These are phyloP conservation scores for Neodiprion lecontei DNA, from an alignment of 1,140 invertebrate genomes.

Conservation along the genomic window DNA sequence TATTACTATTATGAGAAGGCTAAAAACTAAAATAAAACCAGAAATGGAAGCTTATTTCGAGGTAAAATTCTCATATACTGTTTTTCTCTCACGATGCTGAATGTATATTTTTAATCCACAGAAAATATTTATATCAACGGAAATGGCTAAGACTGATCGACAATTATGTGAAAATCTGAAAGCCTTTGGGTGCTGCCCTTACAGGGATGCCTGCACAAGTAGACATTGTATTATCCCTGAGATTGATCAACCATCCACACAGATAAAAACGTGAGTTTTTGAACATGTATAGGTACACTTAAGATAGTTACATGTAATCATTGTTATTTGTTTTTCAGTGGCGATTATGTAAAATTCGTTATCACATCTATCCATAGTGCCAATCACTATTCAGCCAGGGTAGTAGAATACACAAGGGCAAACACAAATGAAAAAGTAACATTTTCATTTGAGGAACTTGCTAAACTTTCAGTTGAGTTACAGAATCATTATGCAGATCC, in stretches of 20 bases:
- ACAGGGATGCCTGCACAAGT: conserved; percentile 39
- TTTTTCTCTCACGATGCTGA: not conserved
- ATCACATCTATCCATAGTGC: conserved; percentile 46
- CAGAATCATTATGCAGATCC: conserved; percentile 38
- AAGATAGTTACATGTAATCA: conserved; percentile 14
- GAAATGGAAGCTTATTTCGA: conserved; percentile 33
- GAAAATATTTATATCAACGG: conserved; percentile 38
- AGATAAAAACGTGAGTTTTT: conserved; percentile 40
- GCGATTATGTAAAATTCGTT: conserved; percentile 45
- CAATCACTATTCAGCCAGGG: conserved; percentile 50
- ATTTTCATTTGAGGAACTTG: conserved; percentile 33
- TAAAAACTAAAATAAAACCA: conserved; percentile 37
- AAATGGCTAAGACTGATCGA: conserved; percentile 43
- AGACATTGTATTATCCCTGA: conserved; percentile 48
- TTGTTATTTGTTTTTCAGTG: conserved; percentile 36
- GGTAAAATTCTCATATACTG: conserved; percentile 29
- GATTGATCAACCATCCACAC: conserved; percentile 42
- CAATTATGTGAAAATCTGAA: conserved; percentile 52
- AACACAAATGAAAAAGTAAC: conserved; percentile 23
- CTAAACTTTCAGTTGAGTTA: conserved; percentile 29
- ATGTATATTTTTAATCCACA: conserved; percentile 22
- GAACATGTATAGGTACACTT: conserved; percentile 11
- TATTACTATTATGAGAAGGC: conserved; percentile 46
- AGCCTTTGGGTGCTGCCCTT: conserved; percentile 48
- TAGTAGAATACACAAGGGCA: conserved; percentile 38